These are phyloP conservation scores for Apodemus speciosus DNA, from an alignment of 2,113 vertebrate species.

Conservation along the genomic window DNA sequence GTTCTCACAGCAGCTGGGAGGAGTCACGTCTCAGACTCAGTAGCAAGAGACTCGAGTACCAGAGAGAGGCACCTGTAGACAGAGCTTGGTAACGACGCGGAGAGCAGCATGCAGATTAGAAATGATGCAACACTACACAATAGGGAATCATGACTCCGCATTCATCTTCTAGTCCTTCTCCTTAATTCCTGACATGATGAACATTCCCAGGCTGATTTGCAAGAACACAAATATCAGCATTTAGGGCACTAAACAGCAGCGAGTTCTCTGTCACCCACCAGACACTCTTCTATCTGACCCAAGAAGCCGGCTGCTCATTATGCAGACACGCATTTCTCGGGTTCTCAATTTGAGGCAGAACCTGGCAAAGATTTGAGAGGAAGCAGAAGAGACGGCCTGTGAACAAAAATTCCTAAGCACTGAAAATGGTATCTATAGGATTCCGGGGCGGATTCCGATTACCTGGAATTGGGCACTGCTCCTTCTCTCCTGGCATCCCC, in stretches of 20 bases:
- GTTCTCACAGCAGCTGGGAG: not conserved
- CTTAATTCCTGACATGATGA: too few species aligned
- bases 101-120: accelerated
- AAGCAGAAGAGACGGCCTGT: not conserved
- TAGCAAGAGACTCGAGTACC: accelerated
- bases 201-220: not conserved
- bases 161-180: not conserved
- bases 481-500: not conserved
- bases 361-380: not conserved
- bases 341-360: not conserved
- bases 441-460: not conserved
- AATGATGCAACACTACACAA: not conserved
- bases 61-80: not conserved
- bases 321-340: accelerated
- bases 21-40: accelerated
- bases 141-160: accelerated
- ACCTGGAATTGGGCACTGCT: not conserved
- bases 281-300: not conserved
- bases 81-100: not conserved
- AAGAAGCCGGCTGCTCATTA: not conserved
- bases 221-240: not conserved
- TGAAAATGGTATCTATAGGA: accelerated
- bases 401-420: too few species aligned
- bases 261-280: not conserved
- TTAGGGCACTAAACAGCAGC: too few species aligned